Evolutionary conservation across 2,113 vertebrate genomes (phyloP).

Genomic region (Myotis lucifugus): DNA sequence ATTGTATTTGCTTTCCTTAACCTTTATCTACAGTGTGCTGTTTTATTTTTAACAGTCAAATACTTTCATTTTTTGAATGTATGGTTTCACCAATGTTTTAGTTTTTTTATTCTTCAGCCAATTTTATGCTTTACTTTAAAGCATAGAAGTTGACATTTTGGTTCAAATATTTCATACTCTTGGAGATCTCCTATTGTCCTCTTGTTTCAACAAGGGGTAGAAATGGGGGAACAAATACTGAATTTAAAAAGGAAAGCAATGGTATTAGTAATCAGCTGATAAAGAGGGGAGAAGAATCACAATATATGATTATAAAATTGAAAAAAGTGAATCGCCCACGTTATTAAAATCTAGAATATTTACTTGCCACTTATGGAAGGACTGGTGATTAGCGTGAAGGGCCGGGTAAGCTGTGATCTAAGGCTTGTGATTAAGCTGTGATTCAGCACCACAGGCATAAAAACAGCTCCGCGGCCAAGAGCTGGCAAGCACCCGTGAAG

Average conservation of each 20-base stretch:
- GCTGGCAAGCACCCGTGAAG: constrained; percentile 15
- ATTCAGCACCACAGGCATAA: constrained; percentile 82
- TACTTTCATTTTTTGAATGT: constrained; percentile 3
- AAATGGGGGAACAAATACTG: constrained; percentile 27
- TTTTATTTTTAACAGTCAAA: constrained; percentile 34
- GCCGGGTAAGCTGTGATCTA: constrained; percentile 11
- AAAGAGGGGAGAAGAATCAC: constrained; percentile 49
- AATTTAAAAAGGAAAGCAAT: constrained; percentile 54
- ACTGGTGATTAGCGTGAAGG: not conserved
- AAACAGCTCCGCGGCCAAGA: constrained; percentile 81
- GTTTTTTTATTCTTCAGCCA: constrained; percentile 50
- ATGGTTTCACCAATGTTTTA: not conserved
- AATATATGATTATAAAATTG: constrained; percentile 22
- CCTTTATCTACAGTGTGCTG: not conserved
- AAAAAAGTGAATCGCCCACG: constrained; percentile 51
- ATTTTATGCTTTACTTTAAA: constrained; percentile 59
- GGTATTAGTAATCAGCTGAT: constrained; percentile 57
- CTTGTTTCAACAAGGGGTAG: constrained; percentile 1
- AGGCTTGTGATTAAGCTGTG: constrained; percentile 32
- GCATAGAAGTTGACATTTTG: constrained; percentile 59
- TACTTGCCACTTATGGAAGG: constrained; percentile 3
- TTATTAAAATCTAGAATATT: not conserved
- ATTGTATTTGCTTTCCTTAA: not conserved
- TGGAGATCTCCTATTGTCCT: not conserved
- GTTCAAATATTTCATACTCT: constrained; percentile 68